Evolutionary conservation across 2,797 vertebrate genomes (phyloP).

Genomic region (Amblyraja radiata): DNA sequence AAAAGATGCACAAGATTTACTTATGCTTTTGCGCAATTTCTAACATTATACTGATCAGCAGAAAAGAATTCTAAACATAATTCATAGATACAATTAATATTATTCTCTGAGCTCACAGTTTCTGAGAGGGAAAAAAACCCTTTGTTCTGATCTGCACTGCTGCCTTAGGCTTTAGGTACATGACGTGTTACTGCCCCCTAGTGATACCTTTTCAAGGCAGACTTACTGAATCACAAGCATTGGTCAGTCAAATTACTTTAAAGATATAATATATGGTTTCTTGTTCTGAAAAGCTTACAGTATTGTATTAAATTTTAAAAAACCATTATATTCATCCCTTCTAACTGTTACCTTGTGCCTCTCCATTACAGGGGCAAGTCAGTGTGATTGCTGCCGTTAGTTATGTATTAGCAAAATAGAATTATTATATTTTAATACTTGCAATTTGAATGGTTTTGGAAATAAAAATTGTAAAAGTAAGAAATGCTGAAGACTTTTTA

Average conservation of each 20-base stretch:
- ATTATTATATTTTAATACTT: not conserved
- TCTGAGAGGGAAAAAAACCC: slow-evolving; percentile 67
- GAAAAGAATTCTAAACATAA: slow-evolving; percentile 36
- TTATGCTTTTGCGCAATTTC: slow-evolving; percentile 33
- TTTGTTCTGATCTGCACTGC: slow-evolving; percentile 83
- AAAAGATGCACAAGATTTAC: too few relatives aligned
- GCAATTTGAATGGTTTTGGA: not conserved
- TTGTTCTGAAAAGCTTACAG: slow-evolving; percentile 27
- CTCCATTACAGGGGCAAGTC: not conserved
- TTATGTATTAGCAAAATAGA: slow-evolving; percentile 1
- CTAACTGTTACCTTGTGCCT: not conserved
- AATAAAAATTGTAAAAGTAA: not conserved
- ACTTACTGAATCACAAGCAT: not conserved
- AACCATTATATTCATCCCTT: too few relatives aligned
- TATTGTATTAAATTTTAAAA: not conserved
- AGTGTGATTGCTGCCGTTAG: not conserved
- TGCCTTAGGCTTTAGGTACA: slow-evolving; percentile 59
- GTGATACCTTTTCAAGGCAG: slow-evolving; percentile 56
- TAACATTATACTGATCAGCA: slow-evolving; percentile 31
- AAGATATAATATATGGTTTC: slow-evolving; percentile 27
- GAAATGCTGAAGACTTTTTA: not conserved
- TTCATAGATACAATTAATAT: slow-evolving; percentile 36
- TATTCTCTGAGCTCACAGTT: slow-evolving; percentile 40
- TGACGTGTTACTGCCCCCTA: slow-evolving; percentile 99
- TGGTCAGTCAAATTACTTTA: slow-evolving; percentile 37